Evolutionary conservation across 2,797 vertebrate species (phyloP).

Genomic region (Enteromius mattozi): DNA sequence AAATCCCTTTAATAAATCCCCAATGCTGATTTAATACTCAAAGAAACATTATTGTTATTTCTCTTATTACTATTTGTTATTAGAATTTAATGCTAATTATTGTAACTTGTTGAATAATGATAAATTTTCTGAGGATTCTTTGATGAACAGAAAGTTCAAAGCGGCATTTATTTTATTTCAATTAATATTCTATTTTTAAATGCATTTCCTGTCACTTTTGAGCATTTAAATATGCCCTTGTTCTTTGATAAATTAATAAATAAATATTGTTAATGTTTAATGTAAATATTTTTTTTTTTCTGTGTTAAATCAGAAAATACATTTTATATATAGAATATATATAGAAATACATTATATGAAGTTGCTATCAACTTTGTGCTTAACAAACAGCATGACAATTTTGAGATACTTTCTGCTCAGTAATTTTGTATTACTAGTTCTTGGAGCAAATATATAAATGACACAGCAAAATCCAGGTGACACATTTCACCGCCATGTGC

Average conservation of each 20-base stretch:
- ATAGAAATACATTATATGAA: background rate
- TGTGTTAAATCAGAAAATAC: background rate
- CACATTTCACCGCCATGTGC: background rate
- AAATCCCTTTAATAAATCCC: background rate
- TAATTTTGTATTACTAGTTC: background rate
- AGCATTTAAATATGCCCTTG: no score
- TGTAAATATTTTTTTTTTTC: background rate
- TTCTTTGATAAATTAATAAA: background rate
- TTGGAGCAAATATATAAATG: background rate
- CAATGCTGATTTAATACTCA: background rate
- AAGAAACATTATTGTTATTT: background rate
- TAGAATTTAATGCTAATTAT: background rate
- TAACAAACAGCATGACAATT: background rate
- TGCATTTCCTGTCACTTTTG: no score
- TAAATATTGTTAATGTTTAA: background rate
- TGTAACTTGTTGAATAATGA: background rate
- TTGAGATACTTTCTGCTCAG: background rate
- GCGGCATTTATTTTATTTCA: no score
- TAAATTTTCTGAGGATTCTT: background rate
- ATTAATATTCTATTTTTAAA: no score
- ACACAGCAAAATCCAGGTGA: background rate
- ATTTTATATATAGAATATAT: no score
- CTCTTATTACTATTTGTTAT: background rate
- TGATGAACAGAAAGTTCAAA: background rate
- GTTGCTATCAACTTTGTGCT: background rate